Conservation (phyloP, 2,797 vertebrate species). For the Cygnus olor region DNA sequence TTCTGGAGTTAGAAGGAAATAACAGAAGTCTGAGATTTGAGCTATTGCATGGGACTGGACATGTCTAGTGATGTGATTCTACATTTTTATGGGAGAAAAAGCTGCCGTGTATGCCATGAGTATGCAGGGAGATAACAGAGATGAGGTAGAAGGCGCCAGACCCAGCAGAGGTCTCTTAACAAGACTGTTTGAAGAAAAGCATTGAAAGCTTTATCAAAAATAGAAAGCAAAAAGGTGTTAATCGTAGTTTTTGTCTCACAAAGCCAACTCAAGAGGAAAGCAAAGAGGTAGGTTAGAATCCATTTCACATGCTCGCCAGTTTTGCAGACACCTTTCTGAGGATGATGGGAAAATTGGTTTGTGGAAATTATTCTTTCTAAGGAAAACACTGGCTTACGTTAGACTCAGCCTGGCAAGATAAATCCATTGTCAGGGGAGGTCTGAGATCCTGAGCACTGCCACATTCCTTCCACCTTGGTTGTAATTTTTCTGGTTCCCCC, state of each 20-base stretch:
- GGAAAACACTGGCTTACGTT: not conserved
- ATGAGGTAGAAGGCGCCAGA: not conserved
- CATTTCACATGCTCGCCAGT: not conserved
- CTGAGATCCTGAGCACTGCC: not conserved
- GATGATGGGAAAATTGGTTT: not conserved
- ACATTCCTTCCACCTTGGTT: not conserved
- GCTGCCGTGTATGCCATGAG: not conserved
- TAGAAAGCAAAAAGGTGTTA: not conserved
- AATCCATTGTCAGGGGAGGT: not conserved
- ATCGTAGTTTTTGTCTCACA: not conserved
- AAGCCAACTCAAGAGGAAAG: not conserved
- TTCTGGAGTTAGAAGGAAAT: not conserved
- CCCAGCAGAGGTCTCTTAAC: not conserved
- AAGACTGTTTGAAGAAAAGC: not conserved
- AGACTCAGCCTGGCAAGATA: not conserved
- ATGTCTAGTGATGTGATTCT: not conserved
- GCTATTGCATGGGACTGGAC: not conserved
- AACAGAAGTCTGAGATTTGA: not conserved
- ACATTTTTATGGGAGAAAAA: not conserved
- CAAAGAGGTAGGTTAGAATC: not conserved
- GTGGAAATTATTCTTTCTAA: not conserved
- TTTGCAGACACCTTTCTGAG: not conserved
- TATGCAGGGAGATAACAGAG: not conserved
- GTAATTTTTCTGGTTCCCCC: not conserved
- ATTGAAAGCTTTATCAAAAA: not conserved